Conservation (phyloP, 1,140 invertebrate species). For the Drosophila asahinai region DNA sequence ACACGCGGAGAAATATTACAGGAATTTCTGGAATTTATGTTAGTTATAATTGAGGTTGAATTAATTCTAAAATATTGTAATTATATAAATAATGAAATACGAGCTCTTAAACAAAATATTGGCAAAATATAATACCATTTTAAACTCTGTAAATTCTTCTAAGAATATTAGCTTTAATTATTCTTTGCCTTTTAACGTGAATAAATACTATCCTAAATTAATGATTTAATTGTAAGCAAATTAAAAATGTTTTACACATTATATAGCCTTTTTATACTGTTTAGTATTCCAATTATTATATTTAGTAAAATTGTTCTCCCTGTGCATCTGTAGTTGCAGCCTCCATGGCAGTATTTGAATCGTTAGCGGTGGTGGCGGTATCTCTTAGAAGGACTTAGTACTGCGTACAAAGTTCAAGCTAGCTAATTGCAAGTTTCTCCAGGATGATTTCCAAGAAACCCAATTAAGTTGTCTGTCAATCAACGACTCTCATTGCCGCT, state of each 20-base stretch:
- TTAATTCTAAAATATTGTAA: background rate
- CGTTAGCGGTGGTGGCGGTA: slow-evolving; percentile 4
- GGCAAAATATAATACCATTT: background rate
- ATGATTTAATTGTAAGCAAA: no score
- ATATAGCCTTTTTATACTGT: no score
- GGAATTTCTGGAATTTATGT: background rate
- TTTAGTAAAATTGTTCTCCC: background rate
- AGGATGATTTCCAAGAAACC: slow-evolving; percentile 62
- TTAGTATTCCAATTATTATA: background rate
- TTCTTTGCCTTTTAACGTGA: no score
- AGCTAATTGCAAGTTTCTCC: slow-evolving; percentile 72
- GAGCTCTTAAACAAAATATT: no score
- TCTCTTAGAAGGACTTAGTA: slow-evolving; percentile 15
- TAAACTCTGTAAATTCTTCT: no score
- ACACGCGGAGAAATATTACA: background rate
- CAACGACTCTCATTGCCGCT: slow-evolving; percentile 43
- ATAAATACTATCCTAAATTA: no score
- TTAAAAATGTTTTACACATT: no score
- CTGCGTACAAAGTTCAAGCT: slow-evolving; percentile 40
- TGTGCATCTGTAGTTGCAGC: slow-evolving; percentile 28
- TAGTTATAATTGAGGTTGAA: background rate
- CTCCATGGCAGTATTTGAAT: slow-evolving; percentile 3
- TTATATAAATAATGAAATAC: no score
- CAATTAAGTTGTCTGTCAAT: slow-evolving; percentile 84
- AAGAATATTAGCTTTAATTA: no score